Evolutionary conservation across 2,797 vertebrate genomes (phyloP), one percentile per base, ranked within the genome.

Genomic region (Malacoctenus gilli): DNA sequence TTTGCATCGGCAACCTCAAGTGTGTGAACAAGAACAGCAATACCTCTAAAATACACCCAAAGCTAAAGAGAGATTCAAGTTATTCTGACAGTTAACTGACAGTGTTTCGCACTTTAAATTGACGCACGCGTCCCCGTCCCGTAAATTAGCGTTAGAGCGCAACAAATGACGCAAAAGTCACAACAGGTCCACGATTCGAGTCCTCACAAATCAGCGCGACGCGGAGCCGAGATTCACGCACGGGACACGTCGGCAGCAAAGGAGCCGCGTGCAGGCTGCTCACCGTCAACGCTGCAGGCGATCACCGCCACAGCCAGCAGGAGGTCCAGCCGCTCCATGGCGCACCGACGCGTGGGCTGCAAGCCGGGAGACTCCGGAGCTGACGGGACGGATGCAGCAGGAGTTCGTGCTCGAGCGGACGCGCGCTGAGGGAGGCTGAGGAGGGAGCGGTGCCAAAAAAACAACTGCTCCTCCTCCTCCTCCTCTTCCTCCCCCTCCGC

Each of bases 211-310:
- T n/a, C n/a, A n/a, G n/a, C n/a, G n/a, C n/a, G n/a, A n/a, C n/a
- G 23, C 1, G 1, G 11, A 21, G 8, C 42, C n/a, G n/a, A 2
- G 32, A 4, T 53, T 35, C 30, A 22, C 21, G 0, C 36, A 36
- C 0, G 44, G 25, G 25, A n/a, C 5, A 9, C 9, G 25, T 28
- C 25, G 4, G 6, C 9, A 28, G 10, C 11, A 21, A 15, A 38
- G n/a, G 28, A 41, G 15, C 2, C 4, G 1, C 14, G 32, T 3
- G 4, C 4, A 11, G 8, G 47, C 12, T 19, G 40, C 86, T 54
- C 75, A 92, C 91, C 90, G 56, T 73, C 64, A 40, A 91, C 59
- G 10, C 82, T 53, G 67, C 70, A 80, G 14, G 66, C 36, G 20
- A 64, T n/a, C 46, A 80, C 65, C 2, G 75, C 64, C 4, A 85